These are phyloP conservation scores for Timema cristinae DNA, from an alignment of 2,888 invertebrate species.

Conservation along the genomic window DNA sequence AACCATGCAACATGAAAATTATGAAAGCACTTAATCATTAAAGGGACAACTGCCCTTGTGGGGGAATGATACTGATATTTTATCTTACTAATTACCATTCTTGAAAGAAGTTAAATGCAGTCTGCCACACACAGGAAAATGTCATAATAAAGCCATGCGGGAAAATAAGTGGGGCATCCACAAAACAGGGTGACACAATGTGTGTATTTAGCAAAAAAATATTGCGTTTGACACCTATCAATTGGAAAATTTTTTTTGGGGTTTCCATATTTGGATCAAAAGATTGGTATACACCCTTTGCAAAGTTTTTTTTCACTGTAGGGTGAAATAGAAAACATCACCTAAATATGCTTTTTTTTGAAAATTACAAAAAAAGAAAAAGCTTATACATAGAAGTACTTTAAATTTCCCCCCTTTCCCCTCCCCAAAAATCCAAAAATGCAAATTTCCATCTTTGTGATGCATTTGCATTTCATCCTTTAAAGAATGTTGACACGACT, in stretches of 20 bases:
- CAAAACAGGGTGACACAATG: background rate
- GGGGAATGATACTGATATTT: constrained; percentile 13
- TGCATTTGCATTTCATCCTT: background rate
- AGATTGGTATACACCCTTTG: constrained; percentile 2
- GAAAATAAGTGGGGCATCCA: constrained; percentile 1
- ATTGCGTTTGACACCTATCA: background rate
- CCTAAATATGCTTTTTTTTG: background rate
- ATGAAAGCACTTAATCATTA: background rate
- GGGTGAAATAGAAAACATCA: background rate
- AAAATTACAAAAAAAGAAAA: background rate
- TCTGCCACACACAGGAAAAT: constrained; percentile 7
- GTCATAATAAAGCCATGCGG: background rate
- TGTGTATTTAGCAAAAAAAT: background rate
- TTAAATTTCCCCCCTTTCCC: background rate
- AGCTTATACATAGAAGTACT: background rate
- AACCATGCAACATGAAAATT: background rate
- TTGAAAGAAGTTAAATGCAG: constrained; percentile 14
- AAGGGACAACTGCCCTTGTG: constrained; percentile 1
- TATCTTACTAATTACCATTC: constrained; percentile 16
- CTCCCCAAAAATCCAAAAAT: constrained; percentile 9
- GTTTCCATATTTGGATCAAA: background rate
- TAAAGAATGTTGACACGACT: background rate
- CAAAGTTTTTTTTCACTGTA: background rate
- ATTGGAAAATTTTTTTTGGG: background rate
- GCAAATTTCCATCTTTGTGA: background rate